Conservation (phyloP, 2,113 vertebrate species). For the Stegostoma tigrinum region DNA sequence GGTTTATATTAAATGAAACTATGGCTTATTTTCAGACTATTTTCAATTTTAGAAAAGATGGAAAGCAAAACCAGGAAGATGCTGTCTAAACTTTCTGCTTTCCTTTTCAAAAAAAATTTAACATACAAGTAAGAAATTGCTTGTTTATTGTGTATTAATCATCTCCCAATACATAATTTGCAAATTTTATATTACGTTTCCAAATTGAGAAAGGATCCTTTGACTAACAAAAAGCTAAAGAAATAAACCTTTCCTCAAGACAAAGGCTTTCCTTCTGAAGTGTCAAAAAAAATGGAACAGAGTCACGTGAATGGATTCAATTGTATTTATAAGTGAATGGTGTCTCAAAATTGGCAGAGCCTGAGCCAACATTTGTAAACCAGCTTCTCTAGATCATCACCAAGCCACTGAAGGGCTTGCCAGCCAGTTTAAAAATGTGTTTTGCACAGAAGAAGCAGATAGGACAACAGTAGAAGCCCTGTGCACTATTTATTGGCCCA, state of each 20-base stretch:
- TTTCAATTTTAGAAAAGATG: not conserved
- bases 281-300: not conserved
- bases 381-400: not conserved
- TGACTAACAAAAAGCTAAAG: not conserved
- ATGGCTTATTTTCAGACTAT: not conserved
- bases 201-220: not conserved
- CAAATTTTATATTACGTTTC: not conserved
- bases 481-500: not conserved
- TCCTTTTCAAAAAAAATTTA: not conserved
- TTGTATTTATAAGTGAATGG: not conserved
- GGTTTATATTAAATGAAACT: not conserved
- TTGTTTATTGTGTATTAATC: not conserved
- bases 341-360: not conserved
- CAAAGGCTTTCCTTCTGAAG: not conserved
- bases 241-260: not conserved
- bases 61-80: not conserved
- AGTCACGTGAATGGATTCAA: not conserved
- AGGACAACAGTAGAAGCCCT: not conserved
- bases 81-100: not conserved
- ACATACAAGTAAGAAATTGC: not conserved
- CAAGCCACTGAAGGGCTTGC: constrained; percentile 3
- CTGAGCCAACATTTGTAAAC: not conserved
- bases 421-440: not conserved
- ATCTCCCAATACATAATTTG: not conserved
- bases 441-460: not conserved